phyloP scores from a whole-genome alignment of 2,797 vertebrate species.

The Schizopygopsis malacanthus region DNA sequence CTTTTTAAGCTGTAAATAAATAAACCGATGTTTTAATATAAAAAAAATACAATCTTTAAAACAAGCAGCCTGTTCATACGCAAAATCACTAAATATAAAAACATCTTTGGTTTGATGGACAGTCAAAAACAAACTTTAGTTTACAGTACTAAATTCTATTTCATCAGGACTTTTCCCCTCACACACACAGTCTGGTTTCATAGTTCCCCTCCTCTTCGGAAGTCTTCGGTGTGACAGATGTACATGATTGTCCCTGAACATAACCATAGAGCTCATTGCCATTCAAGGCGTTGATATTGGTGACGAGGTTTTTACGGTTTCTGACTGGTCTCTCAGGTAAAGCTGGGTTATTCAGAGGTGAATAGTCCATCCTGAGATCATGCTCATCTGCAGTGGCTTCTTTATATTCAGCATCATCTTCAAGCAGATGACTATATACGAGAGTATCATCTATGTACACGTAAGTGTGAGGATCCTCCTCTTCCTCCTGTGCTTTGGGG shows the following conservation, averaged over 20 bases:
- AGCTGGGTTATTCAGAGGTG: slow-evolving; percentile 57
- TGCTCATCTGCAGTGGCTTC: slow-evolving; percentile 69
- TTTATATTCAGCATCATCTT: slow-evolving; percentile 64
- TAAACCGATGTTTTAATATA: neutral
- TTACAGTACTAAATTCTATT: neutral
- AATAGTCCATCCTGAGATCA: neutral
- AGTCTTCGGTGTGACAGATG: neutral
- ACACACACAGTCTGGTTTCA: slow-evolving; percentile 11
- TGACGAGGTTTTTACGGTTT: slow-evolving; percentile 14
- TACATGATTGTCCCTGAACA: slow-evolving; percentile 28
- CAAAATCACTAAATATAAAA: neutral
- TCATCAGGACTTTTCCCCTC: neutral
- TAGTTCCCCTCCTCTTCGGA: neutral
- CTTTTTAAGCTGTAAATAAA: neutral
- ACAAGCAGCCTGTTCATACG: neutral
- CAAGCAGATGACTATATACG: slow-evolving; percentile 87
- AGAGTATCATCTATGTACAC: slow-evolving; percentile 88
- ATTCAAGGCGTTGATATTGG: slow-evolving; percentile 37
- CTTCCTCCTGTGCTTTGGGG: slow-evolving; percentile 71
- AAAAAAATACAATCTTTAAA: neutral
- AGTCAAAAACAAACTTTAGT: neutral
- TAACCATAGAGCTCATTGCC: slow-evolving; percentile 75
- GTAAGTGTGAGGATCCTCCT: slow-evolving; percentile 81
- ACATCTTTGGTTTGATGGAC: neutral
- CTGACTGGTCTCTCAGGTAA: slow-evolving; percentile 70